Evolutionary conservation across 2,888 invertebrate genomes (phyloP).

Genomic region (Nesidiocoris tenuis): DNA sequence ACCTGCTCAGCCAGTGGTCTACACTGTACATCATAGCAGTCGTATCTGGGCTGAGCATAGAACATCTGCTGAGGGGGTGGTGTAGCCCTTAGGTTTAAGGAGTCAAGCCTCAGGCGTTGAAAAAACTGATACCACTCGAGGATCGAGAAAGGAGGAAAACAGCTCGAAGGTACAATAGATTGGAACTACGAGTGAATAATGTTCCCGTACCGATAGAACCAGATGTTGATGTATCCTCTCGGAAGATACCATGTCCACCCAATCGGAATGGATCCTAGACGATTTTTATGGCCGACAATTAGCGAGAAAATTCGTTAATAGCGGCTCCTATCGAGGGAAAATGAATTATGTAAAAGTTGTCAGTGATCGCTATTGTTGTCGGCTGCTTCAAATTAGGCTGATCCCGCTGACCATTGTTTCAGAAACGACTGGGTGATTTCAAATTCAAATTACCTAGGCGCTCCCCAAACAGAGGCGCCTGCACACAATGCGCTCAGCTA

Average conservation of each 20-base stretch:
- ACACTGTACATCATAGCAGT: neutral
- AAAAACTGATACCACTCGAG: conserved; percentile 1
- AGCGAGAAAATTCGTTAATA: neutral
- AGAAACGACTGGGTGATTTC: neutral
- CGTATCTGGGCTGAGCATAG: conserved; percentile 1
- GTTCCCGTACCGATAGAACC: neutral
- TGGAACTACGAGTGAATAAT: neutral
- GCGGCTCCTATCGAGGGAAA: neutral
- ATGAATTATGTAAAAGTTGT: neutral
- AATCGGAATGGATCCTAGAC: neutral
- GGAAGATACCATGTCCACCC: neutral
- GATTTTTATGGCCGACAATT: neutral
- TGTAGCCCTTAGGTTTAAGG: neutral
- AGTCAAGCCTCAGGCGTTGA: conserved; percentile 22
- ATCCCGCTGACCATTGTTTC: neutral
- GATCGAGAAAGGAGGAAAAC: neutral
- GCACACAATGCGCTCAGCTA: neutral
- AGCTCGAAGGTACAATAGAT: neutral
- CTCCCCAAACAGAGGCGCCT: neutral
- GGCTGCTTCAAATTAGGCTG: neutral
- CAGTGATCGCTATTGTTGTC: neutral
- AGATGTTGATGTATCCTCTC: neutral
- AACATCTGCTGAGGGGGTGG: conserved; percentile 29
- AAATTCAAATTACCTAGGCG: neutral
- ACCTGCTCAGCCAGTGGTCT: neutral